Evolutionary conservation across 2,888 invertebrate species (phyloP), one percentile per base, ranked within the genome.

Genomic region (Drymonia ruficornis): DNA sequence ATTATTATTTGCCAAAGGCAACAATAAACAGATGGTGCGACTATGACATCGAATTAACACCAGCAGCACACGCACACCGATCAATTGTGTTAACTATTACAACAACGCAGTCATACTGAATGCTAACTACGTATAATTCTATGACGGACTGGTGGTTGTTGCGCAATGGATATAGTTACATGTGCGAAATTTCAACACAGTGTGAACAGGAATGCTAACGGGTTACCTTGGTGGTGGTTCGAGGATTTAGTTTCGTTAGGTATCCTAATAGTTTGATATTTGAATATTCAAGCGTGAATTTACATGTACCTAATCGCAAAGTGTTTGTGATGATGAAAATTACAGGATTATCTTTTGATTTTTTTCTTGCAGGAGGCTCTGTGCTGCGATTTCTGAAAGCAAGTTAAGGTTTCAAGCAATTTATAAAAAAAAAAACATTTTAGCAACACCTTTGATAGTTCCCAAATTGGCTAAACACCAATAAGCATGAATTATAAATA

Each of bases 61-160:
- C 49, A 61, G 36, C 50, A 63, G 70, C 71, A 71, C 70, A 67
- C 64, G 56, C 58, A 28, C 16, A 1, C 15, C 31, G 13, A 47
- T 34, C 47, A 67, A 67, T 59, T 66, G 77, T 69, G 76, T 63
- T 74, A 80, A 80, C 63, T 75, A 71, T 85, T 86, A 78, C 84
- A 67, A 67, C 71, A 78, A 61, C 52, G 55, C 64, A 58, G 69
- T 74, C 76, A 76, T 82, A 76, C 64, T 76, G 88, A 76, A 84
- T 86, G 83, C 78, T 83, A 83, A 87, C 76, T 81, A 74, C 70
- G 63, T 56, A 73, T 64, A 61, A 72, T 75, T 70, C 65, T 76
- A 74, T 76, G 70, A 74, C 69, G 56, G 52, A 56, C 60, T 55
- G 50, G 70, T 62, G 49, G 49, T 9, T 2, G 57, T 86, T 81